Evolutionary conservation across 2,113 vertebrate species (phyloP).

Genomic region (Loxodonta africana): DNA sequence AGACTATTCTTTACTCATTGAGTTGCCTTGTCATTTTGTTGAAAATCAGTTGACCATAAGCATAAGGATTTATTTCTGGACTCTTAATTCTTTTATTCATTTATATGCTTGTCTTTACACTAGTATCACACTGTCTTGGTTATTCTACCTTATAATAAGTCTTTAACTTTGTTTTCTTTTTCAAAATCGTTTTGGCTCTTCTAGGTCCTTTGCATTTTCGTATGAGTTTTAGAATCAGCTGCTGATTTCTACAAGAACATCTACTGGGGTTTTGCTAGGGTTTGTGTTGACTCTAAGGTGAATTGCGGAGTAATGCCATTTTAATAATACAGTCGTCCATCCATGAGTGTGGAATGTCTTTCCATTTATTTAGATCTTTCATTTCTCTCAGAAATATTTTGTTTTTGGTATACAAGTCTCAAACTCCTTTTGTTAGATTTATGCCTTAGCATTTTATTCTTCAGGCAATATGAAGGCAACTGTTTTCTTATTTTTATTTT

Average conservation of each 20-base stretch:
- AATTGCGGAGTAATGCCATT: background rate
- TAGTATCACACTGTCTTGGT: background rate
- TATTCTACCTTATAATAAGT: background rate
- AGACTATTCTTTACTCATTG: background rate
- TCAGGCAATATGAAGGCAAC: background rate
- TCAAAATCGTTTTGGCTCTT: background rate
- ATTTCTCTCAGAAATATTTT: background rate
- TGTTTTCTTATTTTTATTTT: background rate
- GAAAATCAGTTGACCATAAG: background rate
- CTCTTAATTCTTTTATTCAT: background rate
- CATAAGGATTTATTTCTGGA: background rate
- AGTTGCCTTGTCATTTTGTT: background rate
- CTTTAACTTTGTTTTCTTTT: too few species aligned
- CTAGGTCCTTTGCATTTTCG: background rate
- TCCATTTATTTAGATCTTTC: background rate
- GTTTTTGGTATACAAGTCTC: background rate
- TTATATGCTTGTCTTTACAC: background rate
- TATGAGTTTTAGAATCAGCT: conserved; percentile 16
- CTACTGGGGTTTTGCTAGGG: background rate
- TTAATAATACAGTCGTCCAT: background rate
- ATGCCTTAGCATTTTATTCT: background rate
- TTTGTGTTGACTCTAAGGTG: background rate
- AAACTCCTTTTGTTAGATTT: background rate
- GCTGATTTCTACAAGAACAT: background rate
- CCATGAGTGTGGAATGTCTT: too few species aligned